Conservation (phyloP, 2,113 vertebrate genomes). For the Bucco capensis region DNA sequence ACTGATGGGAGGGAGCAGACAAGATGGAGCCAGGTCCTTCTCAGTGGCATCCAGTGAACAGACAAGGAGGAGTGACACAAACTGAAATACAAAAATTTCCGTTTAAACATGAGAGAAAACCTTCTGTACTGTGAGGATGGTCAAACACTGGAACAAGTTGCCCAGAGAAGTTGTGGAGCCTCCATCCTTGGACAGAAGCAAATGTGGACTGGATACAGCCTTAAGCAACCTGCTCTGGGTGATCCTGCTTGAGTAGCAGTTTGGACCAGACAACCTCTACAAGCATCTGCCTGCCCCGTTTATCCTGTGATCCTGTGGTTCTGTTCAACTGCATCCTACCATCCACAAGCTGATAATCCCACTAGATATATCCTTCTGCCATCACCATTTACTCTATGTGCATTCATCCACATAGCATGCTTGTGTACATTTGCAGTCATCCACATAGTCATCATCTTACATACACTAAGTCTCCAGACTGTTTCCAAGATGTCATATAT, state of each 20-base stretch:
- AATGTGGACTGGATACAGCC: not conserved
- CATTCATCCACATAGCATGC: no score
- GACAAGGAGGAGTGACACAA: not conserved
- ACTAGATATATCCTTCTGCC: not conserved
- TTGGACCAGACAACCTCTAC: not conserved
- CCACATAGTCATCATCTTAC: not conserved
- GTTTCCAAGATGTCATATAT: not conserved
- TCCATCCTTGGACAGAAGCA: not conserved
- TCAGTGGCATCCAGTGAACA: not conserved
- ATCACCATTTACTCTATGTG: not conserved
- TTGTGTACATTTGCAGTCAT: not conserved
- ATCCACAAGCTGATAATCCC: not conserved
- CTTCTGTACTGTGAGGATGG: not conserved
- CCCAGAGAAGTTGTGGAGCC: not conserved
- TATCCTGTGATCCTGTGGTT: not conserved
- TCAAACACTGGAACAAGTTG: not conserved
- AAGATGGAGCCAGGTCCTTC: not conserved
- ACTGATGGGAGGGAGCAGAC: not conserved
- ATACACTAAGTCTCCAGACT: not conserved
- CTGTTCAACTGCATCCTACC: not conserved
- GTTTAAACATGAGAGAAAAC: not conserved
- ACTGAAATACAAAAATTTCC: not conserved
- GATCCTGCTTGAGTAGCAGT: not conserved
- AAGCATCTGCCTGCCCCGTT: not conserved
- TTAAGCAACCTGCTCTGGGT: not conserved